These are phyloP conservation scores for Gymnocypris eckloni DNA, from an alignment of 2,797 vertebrate genomes.

Conservation along the genomic window DNA sequence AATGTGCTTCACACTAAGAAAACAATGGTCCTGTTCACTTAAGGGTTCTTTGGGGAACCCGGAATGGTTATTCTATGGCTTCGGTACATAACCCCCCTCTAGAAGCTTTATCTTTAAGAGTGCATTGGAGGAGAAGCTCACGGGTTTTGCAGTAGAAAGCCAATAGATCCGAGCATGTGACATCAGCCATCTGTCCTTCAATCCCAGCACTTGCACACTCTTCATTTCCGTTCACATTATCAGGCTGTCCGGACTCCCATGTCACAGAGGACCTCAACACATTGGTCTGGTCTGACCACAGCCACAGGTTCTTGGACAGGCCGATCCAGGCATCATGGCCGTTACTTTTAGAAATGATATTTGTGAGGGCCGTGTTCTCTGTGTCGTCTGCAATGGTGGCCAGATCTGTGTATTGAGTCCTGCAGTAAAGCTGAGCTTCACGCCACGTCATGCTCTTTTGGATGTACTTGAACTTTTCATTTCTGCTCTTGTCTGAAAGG, in stretches of 20 bases:
- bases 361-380: neutral
- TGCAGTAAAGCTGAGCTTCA: constrained; percentile 30
- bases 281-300: constrained; percentile 20
- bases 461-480: neutral
- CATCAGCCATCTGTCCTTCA: neutral
- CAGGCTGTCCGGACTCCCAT: neutral
- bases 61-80: no score
- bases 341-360: rapidly evolving
- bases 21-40: neutral
- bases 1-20: no score
- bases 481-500: neutral
- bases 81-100: no score
- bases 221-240: neutral
- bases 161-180: rapidly evolving
- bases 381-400: rapidly evolving
- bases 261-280: neutral
- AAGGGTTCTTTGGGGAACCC: neutral
- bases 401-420: neutral
- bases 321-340: neutral
- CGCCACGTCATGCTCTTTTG: neutral
- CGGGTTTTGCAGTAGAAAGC: constrained; percentile 20
- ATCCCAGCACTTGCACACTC: neutral
- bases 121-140: constrained; percentile 5
- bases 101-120: neutral
- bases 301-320: constrained; percentile 45